Conservation (phyloP, 2,797 vertebrate species). For the Scleropages formosus region DNA sequence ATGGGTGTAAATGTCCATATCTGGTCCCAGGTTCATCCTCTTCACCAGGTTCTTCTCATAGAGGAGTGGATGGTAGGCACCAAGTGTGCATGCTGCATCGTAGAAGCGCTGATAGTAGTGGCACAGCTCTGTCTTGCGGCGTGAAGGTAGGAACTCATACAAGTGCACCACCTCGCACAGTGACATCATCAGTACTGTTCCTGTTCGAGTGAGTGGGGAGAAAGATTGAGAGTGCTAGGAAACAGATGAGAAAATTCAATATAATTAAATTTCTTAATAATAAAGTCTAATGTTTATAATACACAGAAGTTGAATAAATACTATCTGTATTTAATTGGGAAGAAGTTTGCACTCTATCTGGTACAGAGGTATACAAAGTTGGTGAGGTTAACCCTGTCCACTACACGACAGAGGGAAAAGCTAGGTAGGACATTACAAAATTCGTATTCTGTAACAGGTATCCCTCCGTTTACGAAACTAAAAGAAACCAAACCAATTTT, state of each 20-base stretch:
- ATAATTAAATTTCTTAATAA: neutral
- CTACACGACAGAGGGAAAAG: no score
- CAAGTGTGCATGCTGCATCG: constrained; percentile 74
- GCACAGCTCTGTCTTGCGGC: constrained; percentile 71
- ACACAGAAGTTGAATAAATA: no score
- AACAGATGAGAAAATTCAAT: neutral
- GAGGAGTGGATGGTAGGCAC: constrained; percentile 76
- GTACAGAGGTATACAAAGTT: no score
- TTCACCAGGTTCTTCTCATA: constrained; percentile 80
- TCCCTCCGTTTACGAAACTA: no score
- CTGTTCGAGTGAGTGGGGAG: constrained; percentile 44
- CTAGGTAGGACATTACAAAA: no score
- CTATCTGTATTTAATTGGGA: no score
- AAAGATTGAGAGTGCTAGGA: neutral
- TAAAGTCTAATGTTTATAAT: no score
- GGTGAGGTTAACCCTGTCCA: no score
- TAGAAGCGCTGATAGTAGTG: constrained; percentile 76
- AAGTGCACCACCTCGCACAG: constrained; percentile 73
- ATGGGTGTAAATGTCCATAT: constrained; percentile 62
- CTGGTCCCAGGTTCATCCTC: constrained; percentile 70
- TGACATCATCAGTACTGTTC: constrained; percentile 77
- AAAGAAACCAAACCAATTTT: no score
- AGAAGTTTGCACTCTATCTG: no score
- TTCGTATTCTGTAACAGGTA: no score
- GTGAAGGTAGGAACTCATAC: constrained; percentile 77